phyloP scores from a whole-genome alignment of 2,888 invertebrate genomes.

The Rosalia funebris region DNA sequence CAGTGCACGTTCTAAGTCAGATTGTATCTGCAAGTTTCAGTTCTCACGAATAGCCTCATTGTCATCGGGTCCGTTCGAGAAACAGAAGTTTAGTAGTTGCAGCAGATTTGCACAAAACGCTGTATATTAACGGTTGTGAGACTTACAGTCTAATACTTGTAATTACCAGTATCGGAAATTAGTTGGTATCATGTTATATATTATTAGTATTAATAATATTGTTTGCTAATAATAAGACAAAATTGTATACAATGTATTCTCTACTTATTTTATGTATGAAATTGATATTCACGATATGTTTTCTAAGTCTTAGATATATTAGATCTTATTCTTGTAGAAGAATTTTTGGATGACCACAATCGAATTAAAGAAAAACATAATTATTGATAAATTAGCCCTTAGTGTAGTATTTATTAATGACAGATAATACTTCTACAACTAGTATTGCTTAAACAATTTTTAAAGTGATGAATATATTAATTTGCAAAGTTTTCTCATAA shows the following conservation, averaged over 20 bases:
- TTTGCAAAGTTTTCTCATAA: too few species aligned
- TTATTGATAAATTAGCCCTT: neutral
- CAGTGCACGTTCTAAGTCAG: conserved; percentile 25
- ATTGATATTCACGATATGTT: too few species aligned
- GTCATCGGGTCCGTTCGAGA: conserved; percentile 17
- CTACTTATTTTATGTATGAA: too few species aligned
- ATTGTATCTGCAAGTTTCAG: conserved; percentile 27
- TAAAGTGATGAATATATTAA: too few species aligned
- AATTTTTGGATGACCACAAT: neutral
- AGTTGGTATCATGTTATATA: neutral
- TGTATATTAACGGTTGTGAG: neutral
- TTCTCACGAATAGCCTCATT: conserved; percentile 31
- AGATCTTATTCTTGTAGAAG: neutral
- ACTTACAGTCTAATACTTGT: neutral
- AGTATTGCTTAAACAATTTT: too few species aligned
- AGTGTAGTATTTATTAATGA: neutral
- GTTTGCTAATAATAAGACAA: neutral
- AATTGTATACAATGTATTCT: too few species aligned
- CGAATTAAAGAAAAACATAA: neutral
- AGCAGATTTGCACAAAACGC: too few species aligned
- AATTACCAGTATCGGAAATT: neutral
- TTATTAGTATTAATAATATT: neutral
- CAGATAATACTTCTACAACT: too few species aligned
- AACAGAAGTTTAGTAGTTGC: too few species aligned
- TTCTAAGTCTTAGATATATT: too few species aligned